phyloP scores from a whole-genome alignment of 1,140 invertebrate genomes.

The Drosophila dunni region DNA sequence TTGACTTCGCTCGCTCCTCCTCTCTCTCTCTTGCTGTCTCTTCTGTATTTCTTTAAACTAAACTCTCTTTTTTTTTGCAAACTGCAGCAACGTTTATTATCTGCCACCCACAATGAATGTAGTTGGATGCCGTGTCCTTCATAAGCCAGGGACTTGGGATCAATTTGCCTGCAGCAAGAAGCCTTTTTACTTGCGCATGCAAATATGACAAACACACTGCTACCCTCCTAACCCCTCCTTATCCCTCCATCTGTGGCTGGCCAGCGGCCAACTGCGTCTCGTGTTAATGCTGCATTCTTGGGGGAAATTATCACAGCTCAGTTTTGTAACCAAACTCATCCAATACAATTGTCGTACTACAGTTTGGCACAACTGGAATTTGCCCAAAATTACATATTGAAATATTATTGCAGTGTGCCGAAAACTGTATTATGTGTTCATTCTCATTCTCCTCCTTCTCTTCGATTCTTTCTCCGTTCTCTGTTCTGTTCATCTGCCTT shows the following conservation, averaged over 20 bases:
- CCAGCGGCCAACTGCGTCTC: constrained; percentile 73
- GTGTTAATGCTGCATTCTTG: constrained; percentile 80
- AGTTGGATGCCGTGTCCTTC: constrained; percentile 65
- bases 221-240: constrained; percentile 43
- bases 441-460: too few relatives aligned
- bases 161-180: constrained; percentile 80
- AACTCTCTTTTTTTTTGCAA: constrained; percentile 14
- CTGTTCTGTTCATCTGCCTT: neutral
- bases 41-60: constrained; percentile 1
- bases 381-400: constrained; percentile 81
- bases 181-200: constrained; percentile 80
- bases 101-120: constrained; percentile 27
- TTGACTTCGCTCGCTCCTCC: neutral
- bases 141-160: constrained; percentile 80
- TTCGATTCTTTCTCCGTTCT: neutral
- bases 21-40: neutral
- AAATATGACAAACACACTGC: constrained; percentile 78
- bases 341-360: constrained; percentile 27
- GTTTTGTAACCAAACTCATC: constrained; percentile 1
- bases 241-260: constrained; percentile 27
- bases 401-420: constrained; percentile 79
- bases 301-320: constrained; percentile 75
- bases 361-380: constrained; percentile 66
- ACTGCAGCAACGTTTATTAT: constrained; percentile 70
- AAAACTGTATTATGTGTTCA: constrained; percentile 59